These are phyloP conservation scores for Patella vulgata DNA, from an alignment of 1,140 invertebrate species.

Conservation along the genomic window DNA sequence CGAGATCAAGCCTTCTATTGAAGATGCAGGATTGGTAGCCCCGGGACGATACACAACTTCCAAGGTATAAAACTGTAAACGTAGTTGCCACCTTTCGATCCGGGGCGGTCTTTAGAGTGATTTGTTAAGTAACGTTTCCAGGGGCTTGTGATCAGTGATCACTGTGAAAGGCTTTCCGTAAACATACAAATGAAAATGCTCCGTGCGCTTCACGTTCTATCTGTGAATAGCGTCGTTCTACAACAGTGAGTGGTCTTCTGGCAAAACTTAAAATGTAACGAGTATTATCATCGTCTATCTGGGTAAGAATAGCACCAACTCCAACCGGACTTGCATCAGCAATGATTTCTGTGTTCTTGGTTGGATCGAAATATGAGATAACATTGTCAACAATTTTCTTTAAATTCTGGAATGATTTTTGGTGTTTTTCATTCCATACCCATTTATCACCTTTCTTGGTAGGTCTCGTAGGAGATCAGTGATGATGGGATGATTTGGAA, in stretches of 20 bases:
- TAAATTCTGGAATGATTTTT: slow-evolving; percentile 18
- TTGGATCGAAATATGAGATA: slow-evolving; percentile 35
- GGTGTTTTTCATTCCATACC: slow-evolving; percentile 21
- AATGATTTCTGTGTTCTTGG: slow-evolving; percentile 16
- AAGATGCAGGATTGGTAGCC: too few species aligned
- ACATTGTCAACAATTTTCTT: slow-evolving; percentile 28
- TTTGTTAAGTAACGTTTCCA: too few species aligned
- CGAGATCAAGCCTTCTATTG: too few species aligned
- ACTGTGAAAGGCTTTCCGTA: too few species aligned
- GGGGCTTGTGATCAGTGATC: too few species aligned
- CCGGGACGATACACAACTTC: slow-evolving; percentile 27
- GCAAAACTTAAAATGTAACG: slow-evolving; percentile 22
- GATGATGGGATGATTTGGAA: slow-evolving; percentile 25
- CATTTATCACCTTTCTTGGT: slow-evolving; percentile 17
- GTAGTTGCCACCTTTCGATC: too few species aligned
- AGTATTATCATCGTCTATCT: slow-evolving; percentile 1
- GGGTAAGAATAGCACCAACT: slow-evolving; percentile 28
- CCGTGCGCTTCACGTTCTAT: slow-evolving; percentile 66
- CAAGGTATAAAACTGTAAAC: slow-evolving; percentile 22
- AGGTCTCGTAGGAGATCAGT: slow-evolving; percentile 19
- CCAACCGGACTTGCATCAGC: slow-evolving; percentile 38
- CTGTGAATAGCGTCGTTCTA: slow-evolving; percentile 57
- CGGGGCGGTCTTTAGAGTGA: too few species aligned
- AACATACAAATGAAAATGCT: slow-evolving; percentile 64
- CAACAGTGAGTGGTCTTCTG: slow-evolving; percentile 27